Base-by-base conservation (phyloP, 2,113 vertebrate species). In the Cavia aperea region DNA sequence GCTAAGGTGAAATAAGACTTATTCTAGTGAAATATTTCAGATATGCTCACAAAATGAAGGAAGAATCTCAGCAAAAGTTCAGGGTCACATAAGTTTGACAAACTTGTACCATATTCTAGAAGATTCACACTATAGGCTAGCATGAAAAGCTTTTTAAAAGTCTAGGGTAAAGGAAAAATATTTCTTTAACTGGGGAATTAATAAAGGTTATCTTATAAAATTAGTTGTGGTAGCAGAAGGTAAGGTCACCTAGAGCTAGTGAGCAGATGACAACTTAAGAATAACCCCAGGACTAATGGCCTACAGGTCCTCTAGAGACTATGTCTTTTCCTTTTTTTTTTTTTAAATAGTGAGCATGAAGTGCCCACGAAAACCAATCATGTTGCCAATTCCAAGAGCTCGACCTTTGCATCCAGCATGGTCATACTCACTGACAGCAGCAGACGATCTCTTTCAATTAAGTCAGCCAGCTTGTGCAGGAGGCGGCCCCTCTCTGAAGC, bases 401-500 rank as follows among this genome's bases (percentile, higher is more conserved):
- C 62, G 33, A 65, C 10, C 39, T 58, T 16, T 29, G 29, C 39
- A 13, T 39, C 23, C 7, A n/a, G 33, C 39, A 23, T 15, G 62
- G 36, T 10, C 88, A 70, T 96, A 98, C 98, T 98, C 95, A 99
- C 98, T 15, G 98, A 98, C 81, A 99, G 96, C 63, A 98, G 95
- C 66, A 98, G 97, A 0, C 94, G 97, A 86, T 99, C 98, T 95
- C 98, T 97, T 96, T 99, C 98, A 16, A 99, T 95, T 92, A 99
- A 97, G 95, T 98, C 98, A 46, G 98, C 98, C 16, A 99, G 96
- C 91, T 97, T 98, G 91, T 97, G 96, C 29, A 99, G 84, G 1
- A 99, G 97, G 29, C 96, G 95, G 36, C 98, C 98, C 87, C 98
- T 94, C 89, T 98, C 97, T 0, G 98, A 99, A 95, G 98, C 98